phyloP scores from a whole-genome alignment of 2,113 vertebrate genomes.

The Apaloderma vittatum region DNA sequence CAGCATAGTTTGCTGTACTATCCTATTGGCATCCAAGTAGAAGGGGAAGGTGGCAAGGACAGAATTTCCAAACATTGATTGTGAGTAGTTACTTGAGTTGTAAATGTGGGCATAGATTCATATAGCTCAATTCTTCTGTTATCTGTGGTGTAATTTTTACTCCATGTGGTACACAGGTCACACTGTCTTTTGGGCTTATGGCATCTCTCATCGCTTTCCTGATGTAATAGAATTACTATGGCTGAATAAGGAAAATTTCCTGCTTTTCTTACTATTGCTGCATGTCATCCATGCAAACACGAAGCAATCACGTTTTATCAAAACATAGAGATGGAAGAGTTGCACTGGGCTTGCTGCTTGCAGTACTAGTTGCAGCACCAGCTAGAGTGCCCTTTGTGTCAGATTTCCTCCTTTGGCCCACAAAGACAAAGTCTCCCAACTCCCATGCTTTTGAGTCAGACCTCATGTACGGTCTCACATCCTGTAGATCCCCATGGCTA shows the following conservation, averaged over 20 bases:
- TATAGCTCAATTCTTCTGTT: background rate
- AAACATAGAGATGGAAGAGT: background rate
- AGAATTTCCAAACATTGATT: background rate
- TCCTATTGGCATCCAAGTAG: background rate
- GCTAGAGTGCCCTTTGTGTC: no score
- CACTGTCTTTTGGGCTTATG: background rate
- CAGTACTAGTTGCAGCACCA: background rate
- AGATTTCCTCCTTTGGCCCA: background rate
- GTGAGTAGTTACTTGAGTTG: background rate
- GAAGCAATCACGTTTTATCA: no score
- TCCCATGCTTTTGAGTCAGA: background rate
- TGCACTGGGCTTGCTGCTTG: background rate
- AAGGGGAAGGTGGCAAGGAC: background rate
- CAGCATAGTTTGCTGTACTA: background rate
- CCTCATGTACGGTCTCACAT: fast-evolving
- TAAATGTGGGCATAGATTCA: background rate
- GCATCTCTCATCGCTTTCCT: background rate
- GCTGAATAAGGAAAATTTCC: background rate
- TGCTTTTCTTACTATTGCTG: background rate
- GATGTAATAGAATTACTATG: background rate
- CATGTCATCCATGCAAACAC: background rate
- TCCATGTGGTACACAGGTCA: background rate
- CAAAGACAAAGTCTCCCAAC: background rate
- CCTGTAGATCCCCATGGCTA: background rate
- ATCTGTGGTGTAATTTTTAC: background rate